Percentiles rank a stretch among this genome's conserved stretches.
Conservation (phyloP, 1,140 invertebrate species). For the Papilio glaucus region DNA sequence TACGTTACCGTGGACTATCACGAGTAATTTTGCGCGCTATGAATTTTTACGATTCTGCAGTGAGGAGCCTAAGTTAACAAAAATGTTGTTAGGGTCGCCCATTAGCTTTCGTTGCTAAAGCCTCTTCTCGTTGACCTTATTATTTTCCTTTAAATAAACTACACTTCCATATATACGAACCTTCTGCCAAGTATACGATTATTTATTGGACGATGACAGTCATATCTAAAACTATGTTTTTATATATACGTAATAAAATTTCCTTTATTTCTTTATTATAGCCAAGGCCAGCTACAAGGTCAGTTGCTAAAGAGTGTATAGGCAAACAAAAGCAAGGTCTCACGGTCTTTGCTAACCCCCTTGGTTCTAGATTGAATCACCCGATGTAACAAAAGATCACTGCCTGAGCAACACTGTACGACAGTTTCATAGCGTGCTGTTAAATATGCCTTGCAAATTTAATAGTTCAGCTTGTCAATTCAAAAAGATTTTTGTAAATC, state of each 20-base stretch:
- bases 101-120: slow-evolving; percentile 15
- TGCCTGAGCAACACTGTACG: too few relatives aligned
- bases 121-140: slow-evolving; percentile 16
- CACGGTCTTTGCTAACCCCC: not conserved
- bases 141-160: slow-evolving; percentile 17
- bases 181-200: not conserved
- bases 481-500: too few relatives aligned
- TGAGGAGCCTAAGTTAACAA: slow-evolving; percentile 23
- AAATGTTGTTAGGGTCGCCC: slow-evolving; percentile 15
- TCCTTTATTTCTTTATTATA: not conserved
- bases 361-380: not conserved
- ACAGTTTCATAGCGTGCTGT: too few relatives aligned
- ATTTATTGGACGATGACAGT: not conserved
- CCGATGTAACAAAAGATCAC: too few relatives aligned
- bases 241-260: not conserved
- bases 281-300: not conserved
- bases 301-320: not conserved
- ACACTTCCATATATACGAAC: not conserved
- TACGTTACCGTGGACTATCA: slow-evolving; percentile 16
- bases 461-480: too few relatives aligned
- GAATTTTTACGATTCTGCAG: slow-evolving; percentile 23
- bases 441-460: too few relatives aligned
- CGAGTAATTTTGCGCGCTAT: slow-evolving; percentile 23
- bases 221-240: not conserved
- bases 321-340: too few relatives aligned